Evolutionary conservation across 2,113 vertebrate genomes (phyloP), one percentile per base, ranked within the genome.

Genomic region (Salvelinus fontinalis): DNA sequence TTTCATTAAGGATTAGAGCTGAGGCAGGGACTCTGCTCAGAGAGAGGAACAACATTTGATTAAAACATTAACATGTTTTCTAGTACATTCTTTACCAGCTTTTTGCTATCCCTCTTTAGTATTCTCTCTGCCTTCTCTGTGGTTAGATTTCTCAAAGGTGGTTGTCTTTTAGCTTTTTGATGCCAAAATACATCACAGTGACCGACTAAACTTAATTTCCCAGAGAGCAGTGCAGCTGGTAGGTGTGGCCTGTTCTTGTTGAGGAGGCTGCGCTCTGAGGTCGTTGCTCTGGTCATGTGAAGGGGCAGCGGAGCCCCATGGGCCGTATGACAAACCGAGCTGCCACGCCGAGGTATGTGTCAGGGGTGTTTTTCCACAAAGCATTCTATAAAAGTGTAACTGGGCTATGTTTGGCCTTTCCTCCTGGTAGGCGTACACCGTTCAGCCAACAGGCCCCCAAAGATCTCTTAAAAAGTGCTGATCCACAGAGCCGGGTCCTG

Each of bases 281-380:
- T 93, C 90, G 89, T 82, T 86, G 73, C 81, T 89, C 74, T 83
- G 90, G 90, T 92, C 93, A 92, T 87, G 88, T 91, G 87, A 90
- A 80, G 78, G 88, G 86, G 89, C 83, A 75, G 87, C 59, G 5
- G 81, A 84, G 86, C 88, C 93, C 92, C 92, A 74, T 85, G 93
- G 91, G 93, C 89, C 91, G 84, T 78, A 92, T 94, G 92, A 94
- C 93, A 91, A 91, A 94, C 89, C 74, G 90, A 85, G 85, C 90
- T 92, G 91, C 89, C 88, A 89, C 81, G 76, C 85, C 76, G 84
- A 93, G 92, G 92, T 93, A 89, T 92, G 92, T 92, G 91, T 93
- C 93, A 91, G 91, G 93, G 92, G 93, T 93, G 92, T 93, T 93
- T 94, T 93, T 93, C 89, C 92, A 93, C 92, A 93, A 93, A 94